Percentiles rank a stretch among this genome's conserved stretches.
These are phyloP conservation scores for Leptogaster cylindrica DNA, from an alignment of 2,888 invertebrate species.

Conservation along the genomic window DNA sequence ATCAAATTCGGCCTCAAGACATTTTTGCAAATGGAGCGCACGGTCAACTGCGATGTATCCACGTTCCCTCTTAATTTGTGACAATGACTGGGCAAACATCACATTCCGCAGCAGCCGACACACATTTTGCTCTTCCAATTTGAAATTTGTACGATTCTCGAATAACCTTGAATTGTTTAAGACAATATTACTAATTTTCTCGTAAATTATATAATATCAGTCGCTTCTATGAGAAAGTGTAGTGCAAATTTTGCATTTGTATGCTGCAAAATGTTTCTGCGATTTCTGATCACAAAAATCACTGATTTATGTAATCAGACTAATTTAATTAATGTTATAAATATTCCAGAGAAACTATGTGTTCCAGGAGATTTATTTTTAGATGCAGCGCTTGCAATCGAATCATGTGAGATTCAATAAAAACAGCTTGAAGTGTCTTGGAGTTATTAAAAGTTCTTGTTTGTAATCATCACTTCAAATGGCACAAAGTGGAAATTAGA, in stretches of 20 bases:
- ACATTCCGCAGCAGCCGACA: background rate
- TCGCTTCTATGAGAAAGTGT: conserved; percentile 20
- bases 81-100: background rate
- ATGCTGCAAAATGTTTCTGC: conserved; percentile 6
- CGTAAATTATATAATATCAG: conserved; percentile 24
- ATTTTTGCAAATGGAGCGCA: conserved; percentile 37
- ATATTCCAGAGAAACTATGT: no score
- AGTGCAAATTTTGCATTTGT: conserved; percentile 5
- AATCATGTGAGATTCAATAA: no score
- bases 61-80: background rate
- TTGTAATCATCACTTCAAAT: no score
- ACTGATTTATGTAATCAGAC: no score
- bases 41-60: conserved; percentile 8
- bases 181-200: conserved; percentile 18
- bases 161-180: conserved; percentile 24
- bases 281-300: background rate
- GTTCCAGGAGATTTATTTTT: no score
- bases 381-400: no score
- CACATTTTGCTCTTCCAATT: no score
- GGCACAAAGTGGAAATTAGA: no score
- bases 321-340: no score
- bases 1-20: background rate
- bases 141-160: background rate
- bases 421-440: no score
- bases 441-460: no score